Percentiles rank a stretch among this genome's conserved stretches.
Conservation (phyloP, 2,797 vertebrate species). For the Chloroceryle inda region DNA sequence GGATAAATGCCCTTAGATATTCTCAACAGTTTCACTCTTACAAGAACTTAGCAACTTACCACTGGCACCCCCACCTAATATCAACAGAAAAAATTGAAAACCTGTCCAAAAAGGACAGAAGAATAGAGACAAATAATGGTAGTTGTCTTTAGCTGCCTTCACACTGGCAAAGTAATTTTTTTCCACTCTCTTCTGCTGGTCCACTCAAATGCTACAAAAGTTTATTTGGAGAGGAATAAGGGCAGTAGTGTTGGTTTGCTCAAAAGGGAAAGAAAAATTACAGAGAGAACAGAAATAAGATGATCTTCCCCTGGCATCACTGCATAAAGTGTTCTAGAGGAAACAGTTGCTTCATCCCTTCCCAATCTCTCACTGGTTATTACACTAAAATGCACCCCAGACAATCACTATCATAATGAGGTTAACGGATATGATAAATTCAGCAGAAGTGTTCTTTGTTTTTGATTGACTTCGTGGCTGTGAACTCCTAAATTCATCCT, state of each 20-base stretch:
- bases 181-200: background rate
- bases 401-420: slow-evolving; percentile 73
- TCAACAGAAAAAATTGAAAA: background rate
- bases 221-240: background rate
- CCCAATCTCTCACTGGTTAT: slow-evolving; percentile 63
- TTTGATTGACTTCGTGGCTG: slow-evolving; percentile 61
- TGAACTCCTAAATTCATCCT: slow-evolving; percentile 22
- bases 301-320: slow-evolving; percentile 27
- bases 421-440: slow-evolving; percentile 70
- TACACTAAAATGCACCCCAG: slow-evolving; percentile 67
- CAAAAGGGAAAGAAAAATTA: slow-evolving; percentile 42
- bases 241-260: background rate
- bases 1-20: background rate
- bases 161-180: background rate
- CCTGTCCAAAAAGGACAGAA: background rate
- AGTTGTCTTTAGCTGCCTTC: background rate
- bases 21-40: background rate
- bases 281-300: slow-evolving; percentile 54
- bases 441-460: slow-evolving; percentile 42
- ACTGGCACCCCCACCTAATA: background rate
- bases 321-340: slow-evolving; percentile 50
- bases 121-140: background rate
- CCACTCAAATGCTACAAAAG: background rate
- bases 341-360: slow-evolving; percentile 56
- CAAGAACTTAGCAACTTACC: background rate